Evolutionary conservation across 1,140 invertebrate species (phyloP).

Genomic region (Diploscapter pachys): DNA sequence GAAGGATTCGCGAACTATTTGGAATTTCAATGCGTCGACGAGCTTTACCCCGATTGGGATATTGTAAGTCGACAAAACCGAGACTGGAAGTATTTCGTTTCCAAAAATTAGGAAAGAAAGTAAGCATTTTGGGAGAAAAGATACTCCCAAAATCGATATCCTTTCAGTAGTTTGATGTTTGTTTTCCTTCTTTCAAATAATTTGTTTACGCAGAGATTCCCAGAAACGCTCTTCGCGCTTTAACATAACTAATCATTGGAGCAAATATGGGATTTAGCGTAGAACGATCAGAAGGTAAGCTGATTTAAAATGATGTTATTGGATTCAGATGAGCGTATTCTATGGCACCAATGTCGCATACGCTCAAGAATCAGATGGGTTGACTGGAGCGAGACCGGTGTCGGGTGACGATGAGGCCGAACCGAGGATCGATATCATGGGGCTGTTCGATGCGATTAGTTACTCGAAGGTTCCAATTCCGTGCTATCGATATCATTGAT

Average conservation of each 20-base stretch:
- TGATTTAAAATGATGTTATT: background rate
- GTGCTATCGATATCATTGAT: too few relatives aligned
- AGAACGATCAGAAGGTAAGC: too few relatives aligned
- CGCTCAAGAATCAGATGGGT: constrained; percentile 41
- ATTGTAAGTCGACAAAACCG: constrained; percentile 34
- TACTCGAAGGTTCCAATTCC: constrained; percentile 41
- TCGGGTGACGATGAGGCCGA: constrained; percentile 47
- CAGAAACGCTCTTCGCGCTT: background rate
- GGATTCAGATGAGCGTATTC: constrained; percentile 44
- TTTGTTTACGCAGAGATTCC: background rate
- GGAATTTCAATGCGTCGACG: constrained; percentile 66
- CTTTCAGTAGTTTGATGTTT: background rate
- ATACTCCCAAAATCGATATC: background rate
- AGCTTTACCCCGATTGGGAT: constrained; percentile 45
- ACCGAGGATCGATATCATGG: constrained; percentile 26
- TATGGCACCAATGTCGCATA: constrained; percentile 43
- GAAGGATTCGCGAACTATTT: constrained; percentile 81
- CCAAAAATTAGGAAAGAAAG: too few relatives aligned
- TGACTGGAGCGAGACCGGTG: constrained; percentile 42
- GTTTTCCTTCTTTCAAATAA: background rate
- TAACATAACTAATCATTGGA: background rate
- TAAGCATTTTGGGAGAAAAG: too few relatives aligned
- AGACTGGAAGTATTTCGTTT: too few relatives aligned
- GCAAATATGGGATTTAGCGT: background rate
- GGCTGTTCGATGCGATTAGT: constrained; percentile 45